Conservation (phyloP, 2,888 invertebrate genomes). For the Tachina fera region DNA sequence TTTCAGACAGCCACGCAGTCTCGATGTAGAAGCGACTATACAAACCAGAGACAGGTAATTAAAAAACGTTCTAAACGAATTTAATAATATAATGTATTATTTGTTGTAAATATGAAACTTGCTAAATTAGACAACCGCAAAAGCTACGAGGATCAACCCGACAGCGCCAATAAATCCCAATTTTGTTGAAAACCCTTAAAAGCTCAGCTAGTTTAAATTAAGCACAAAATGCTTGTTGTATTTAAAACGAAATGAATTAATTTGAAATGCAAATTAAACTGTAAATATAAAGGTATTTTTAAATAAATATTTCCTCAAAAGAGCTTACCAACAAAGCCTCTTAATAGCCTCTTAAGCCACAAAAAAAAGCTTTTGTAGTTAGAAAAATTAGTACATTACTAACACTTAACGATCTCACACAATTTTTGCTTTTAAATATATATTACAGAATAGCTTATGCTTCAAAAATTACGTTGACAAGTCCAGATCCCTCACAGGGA, state of each 20-base stretch:
- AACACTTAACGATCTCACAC: background rate
- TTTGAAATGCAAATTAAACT: slow-evolving; percentile 49
- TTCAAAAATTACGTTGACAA: slow-evolving; percentile 84
- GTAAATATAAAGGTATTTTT: slow-evolving; percentile 73
- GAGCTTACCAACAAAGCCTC: background rate
- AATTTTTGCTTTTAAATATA: background rate
- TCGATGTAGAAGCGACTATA: slow-evolving; percentile 84
- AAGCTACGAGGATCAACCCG: slow-evolving; percentile 81
- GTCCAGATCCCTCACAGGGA: slow-evolving; percentile 84
- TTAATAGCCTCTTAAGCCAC: background rate
- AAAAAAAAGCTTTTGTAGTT: slow-evolving; percentile 34
- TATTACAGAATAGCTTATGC: slow-evolving; percentile 80
- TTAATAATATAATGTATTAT: background rate
- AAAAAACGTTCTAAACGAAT: background rate
- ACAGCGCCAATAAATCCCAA: slow-evolving; percentile 79
- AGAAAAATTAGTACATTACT: background rate
- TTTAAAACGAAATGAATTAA: slow-evolving; percentile 29
- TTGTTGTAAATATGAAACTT: slow-evolving; percentile 61
- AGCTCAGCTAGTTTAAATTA: slow-evolving; percentile 38
- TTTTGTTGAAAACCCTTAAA: slow-evolving; percentile 10
- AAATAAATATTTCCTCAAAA: slow-evolving; percentile 4
- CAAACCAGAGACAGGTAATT: slow-evolving; percentile 82
- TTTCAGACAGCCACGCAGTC: slow-evolving; percentile 84
- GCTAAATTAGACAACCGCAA: slow-evolving; percentile 80
- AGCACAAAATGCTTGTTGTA: slow-evolving; percentile 41